Conservation (phyloP, 2,888 invertebrate genomes). For the Eristalis pertinax region DNA sequence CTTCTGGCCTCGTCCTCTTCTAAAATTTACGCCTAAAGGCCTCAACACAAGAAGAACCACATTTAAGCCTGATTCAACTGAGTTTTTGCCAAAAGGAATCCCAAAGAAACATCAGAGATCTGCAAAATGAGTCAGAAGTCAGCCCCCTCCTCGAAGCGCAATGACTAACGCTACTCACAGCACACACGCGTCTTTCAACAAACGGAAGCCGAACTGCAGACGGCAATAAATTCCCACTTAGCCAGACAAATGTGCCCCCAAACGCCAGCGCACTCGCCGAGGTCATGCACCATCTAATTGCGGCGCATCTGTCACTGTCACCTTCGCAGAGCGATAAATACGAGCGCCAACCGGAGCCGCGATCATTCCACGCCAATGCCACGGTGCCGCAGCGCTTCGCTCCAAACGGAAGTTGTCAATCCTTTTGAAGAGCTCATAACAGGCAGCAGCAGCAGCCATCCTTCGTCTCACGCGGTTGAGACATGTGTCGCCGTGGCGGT, state of each 20-base stretch:
- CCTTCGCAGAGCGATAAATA: constrained; percentile 39
- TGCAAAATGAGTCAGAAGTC: no score
- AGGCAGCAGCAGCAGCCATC: neutral
- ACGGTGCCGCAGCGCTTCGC: constrained; percentile 11
- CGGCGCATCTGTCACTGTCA: constrained; percentile 55
- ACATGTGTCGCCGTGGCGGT: constrained; percentile 13
- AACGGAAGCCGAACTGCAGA: neutral
- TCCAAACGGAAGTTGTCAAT: constrained; percentile 60
- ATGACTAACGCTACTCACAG: neutral
- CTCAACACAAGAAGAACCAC: no score
- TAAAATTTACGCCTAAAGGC: no score
- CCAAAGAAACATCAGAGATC: no score
- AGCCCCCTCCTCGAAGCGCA: no score
- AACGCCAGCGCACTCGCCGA: neutral
- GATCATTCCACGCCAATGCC: neutral
- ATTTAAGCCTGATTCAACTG: no score
- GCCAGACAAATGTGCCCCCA: constrained; percentile 8
- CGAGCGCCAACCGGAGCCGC: neutral
- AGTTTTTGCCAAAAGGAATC: no score
- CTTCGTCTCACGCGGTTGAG: neutral
- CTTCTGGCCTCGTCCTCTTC: no score
- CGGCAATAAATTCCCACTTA: constrained; percentile 11
- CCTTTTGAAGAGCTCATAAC: constrained; percentile 64
- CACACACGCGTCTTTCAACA: neutral
- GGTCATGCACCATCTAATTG: constrained; percentile 50